A percentile compares a stretch with the other conserved stretches of the same genome.
Conservation (phyloP, 2,888 invertebrate species). For the Pseudeuparius sepicola region DNA sequence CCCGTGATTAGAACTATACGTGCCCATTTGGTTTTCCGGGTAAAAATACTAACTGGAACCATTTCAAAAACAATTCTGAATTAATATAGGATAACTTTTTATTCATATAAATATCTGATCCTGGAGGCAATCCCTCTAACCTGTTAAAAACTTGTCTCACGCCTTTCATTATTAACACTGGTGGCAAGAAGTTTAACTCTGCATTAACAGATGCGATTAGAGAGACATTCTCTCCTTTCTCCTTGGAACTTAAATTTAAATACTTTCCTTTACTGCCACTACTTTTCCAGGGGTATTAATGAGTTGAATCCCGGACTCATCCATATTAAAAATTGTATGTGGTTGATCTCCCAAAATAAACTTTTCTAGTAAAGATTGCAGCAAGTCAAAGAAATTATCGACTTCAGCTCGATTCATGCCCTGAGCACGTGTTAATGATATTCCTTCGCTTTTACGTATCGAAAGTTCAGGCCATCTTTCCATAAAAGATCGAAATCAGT, state of each 20-base stretch:
- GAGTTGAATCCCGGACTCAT: constrained; percentile 11
- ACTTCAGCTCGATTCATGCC: too few relatives aligned
- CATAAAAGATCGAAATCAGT: too few relatives aligned
- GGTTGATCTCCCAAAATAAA: constrained; percentile 1
- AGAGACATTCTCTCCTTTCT: constrained; percentile 11
- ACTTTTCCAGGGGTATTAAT: constrained; percentile 9
- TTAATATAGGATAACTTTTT: constrained; percentile 19
- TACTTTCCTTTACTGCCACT: constrained; percentile 10
- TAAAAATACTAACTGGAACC: constrained; percentile 24
- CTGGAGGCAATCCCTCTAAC: constrained; percentile 18
- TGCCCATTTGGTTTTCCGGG: constrained; percentile 26
- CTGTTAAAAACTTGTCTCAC: constrained; percentile 16
- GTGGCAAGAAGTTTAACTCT: constrained; percentile 15
- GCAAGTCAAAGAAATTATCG: too few relatives aligned
- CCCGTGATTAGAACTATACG: constrained; percentile 26
- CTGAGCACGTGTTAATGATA: too few relatives aligned
- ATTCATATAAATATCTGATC: constrained; percentile 17
- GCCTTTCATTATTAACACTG: constrained; percentile 18
- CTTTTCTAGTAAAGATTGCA: too few relatives aligned
- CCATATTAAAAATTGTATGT: constrained; percentile 10
- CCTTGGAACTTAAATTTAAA: constrained; percentile 2
- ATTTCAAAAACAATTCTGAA: too few relatives aligned
- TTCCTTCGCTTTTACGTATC: too few relatives aligned
- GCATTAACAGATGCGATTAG: constrained; percentile 11
- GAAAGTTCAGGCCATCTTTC: too few relatives aligned